Evolutionary conservation across 2,797 vertebrate species (phyloP).

Genomic region (Poecile montanus): DNA sequence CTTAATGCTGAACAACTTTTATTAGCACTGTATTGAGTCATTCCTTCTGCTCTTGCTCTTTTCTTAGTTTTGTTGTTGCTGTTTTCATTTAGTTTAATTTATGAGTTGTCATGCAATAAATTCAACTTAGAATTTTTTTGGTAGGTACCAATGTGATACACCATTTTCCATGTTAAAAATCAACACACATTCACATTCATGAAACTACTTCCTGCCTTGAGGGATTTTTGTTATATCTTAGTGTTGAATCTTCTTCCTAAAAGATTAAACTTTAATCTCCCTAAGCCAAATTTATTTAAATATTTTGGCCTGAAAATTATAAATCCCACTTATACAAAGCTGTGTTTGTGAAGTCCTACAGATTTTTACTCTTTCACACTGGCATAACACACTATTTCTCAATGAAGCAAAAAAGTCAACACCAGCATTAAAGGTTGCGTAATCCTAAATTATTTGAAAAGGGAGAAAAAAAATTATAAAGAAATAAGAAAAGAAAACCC

Average conservation of each 20-base stretch:
- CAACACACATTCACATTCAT: neutral
- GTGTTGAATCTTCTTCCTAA: neutral
- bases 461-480: accelerated
- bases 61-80: neutral
- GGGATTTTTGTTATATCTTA: neutral
- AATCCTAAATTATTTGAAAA: neutral
- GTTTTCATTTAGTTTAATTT: neutral
- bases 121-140: neutral
- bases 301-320: neutral
- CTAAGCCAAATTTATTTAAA: neutral
- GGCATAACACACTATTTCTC: neutral
- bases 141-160: neutral
- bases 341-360: neutral
- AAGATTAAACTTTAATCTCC: neutral
- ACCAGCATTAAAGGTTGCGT: neutral
- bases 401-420: neutral
- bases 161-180: neutral
- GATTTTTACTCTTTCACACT: neutral
- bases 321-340: neutral
- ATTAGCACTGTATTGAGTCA: neutral
- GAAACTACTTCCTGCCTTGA: neutral
- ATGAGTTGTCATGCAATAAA: neutral
- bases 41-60: neutral
- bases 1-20: neutral
- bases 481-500: neutral